A percentile compares a stretch with the other conserved stretches of the same genome.
These are phyloP conservation scores for Lethrus apterus DNA, from an alignment of 1,140 invertebrate species.

Conservation along the genomic window DNA sequence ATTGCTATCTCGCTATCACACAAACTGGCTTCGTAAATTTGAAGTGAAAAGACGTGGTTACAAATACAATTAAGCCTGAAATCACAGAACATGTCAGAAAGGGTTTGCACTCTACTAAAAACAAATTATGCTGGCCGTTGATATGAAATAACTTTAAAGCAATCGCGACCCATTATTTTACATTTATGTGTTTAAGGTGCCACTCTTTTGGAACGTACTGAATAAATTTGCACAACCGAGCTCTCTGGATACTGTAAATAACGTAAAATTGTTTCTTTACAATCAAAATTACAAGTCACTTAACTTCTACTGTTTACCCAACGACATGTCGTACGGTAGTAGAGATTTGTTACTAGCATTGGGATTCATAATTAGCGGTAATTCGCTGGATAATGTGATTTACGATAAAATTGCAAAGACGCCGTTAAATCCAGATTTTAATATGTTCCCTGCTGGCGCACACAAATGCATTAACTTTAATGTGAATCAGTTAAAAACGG, in stretches of 20 bases:
- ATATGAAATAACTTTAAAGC: too few species aligned
- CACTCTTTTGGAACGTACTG: conserved; percentile 17
- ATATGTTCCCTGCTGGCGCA: neutral
- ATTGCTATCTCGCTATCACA: too few species aligned
- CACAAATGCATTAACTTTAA: neutral
- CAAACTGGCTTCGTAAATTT: too few species aligned
- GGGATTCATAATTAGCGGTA: conserved; percentile 11
- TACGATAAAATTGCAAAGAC: conserved; percentile 10
- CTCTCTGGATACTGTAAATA: neutral
- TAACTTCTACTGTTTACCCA: conserved; percentile 16
- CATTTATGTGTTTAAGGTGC: conserved; percentile 18
- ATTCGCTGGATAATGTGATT: conserved; percentile 3
- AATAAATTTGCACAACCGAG: conserved; percentile 5
- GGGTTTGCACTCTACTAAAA: too few species aligned
- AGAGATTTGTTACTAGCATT: conserved; percentile 20
- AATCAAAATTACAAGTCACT: conserved; percentile 10
- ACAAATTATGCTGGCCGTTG: too few species aligned
- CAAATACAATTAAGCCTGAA: too few species aligned
- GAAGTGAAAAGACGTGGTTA: too few species aligned
- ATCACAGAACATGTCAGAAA: too few species aligned
- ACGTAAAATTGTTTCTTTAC: conserved; percentile 13
- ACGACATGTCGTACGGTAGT: conserved; percentile 16
- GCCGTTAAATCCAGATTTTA: conserved; percentile 5
- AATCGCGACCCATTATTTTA: too few species aligned
- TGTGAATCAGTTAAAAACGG: conserved; percentile 4